Evolutionary conservation across 2,797 vertebrate genomes (phyloP).

Genomic region (Heliangelus exortis): DNA sequence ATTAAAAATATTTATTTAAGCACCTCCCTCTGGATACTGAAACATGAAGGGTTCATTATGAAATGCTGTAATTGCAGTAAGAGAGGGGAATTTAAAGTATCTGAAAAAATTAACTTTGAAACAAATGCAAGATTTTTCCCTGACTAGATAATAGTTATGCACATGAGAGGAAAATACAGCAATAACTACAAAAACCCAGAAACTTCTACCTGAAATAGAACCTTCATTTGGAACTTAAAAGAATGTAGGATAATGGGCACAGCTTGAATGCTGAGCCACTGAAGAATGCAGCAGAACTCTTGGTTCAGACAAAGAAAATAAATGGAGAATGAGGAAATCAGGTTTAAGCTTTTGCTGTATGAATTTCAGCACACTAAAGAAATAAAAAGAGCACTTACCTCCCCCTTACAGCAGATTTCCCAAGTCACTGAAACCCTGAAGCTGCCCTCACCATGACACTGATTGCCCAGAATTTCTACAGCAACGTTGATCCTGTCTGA

Average conservation of each 20-base stretch:
- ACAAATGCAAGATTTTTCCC: background rate
- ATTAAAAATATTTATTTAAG: slow-evolving; percentile 61
- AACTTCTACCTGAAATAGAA: background rate
- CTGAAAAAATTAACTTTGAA: slow-evolving; percentile 47
- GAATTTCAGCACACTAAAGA: background rate
- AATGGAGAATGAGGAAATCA: background rate
- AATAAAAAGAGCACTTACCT: background rate
- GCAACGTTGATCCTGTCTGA: background rate
- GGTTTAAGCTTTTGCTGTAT: background rate
- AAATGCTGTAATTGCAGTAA: slow-evolving; percentile 5
- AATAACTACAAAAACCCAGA: too few species aligned
- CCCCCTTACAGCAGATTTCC: background rate
- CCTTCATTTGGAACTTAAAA: slow-evolving; percentile 2
- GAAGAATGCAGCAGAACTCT: background rate
- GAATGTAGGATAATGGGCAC: background rate
- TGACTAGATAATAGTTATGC: background rate
- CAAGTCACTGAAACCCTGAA: background rate
- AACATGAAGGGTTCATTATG: slow-evolving; percentile 30
- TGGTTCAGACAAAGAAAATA: background rate
- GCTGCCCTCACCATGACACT: background rate
- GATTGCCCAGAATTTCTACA: background rate
- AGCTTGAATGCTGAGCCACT: background rate
- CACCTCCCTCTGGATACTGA: slow-evolving; percentile 16
- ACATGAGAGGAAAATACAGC: background rate
- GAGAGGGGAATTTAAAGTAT: slow-evolving; percentile 3